Conservation (phyloP, 2,888 invertebrate species). For the Eupithecia dodoneata region DNA sequence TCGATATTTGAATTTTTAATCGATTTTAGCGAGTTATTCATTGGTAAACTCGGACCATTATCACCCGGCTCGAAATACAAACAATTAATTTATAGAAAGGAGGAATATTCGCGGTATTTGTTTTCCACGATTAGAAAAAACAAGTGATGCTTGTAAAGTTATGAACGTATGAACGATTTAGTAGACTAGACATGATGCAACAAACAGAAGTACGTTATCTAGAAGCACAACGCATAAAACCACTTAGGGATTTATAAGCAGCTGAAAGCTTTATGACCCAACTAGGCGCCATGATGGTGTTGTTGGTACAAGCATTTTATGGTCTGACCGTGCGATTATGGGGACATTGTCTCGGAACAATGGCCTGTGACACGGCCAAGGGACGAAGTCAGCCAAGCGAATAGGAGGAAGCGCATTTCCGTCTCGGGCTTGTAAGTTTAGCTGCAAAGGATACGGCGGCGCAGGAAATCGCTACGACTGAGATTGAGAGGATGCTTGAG, state of each 20-base stretch:
- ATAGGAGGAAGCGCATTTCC: conserved; percentile 73
- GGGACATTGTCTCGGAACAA: conserved; percentile 64
- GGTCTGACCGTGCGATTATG: conserved; percentile 45
- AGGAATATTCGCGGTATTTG: not conserved
- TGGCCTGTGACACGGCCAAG: conserved; percentile 55
- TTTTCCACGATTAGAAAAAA: not conserved
- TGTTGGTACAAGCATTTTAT: conserved; percentile 47
- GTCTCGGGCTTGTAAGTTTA: conserved; percentile 50
- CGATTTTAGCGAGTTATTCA: not conserved
- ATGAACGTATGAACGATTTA: not conserved
- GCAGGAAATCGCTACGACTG: conserved; percentile 48
- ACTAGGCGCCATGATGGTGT: conserved; percentile 44
- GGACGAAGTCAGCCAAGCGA: conserved; percentile 62
- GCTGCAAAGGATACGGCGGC: conserved; percentile 50
- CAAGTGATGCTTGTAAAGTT: not conserved
- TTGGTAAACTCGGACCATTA: not conserved
- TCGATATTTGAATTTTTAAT: not conserved
- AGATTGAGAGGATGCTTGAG: conserved; percentile 8
- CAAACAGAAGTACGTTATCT: conserved; percentile 24
- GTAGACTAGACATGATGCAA: not conserved
- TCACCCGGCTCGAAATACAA: not conserved
- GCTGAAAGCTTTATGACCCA: conserved; percentile 41
- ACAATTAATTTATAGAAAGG: not conserved
- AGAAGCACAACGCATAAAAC: conserved; percentile 30
- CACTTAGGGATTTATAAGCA: conserved; percentile 28